These are phyloP conservation scores for Tursiops truncatus DNA, from an alignment of 2,113 vertebrate genomes.

Conservation along the genomic window DNA sequence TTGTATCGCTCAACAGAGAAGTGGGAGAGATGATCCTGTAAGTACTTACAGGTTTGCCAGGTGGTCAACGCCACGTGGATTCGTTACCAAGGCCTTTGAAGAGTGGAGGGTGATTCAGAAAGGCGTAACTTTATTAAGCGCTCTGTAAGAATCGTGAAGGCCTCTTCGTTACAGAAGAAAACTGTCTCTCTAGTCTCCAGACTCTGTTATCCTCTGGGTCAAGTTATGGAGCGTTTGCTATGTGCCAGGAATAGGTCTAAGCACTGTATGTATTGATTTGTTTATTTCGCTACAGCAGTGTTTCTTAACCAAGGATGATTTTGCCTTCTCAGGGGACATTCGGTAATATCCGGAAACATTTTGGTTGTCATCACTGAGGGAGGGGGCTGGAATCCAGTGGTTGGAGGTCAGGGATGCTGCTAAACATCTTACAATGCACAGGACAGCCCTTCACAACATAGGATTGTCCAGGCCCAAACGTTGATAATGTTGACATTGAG, in stretches of 20 bases:
- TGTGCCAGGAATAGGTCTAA: not conserved
- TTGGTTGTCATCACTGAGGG: not conserved
- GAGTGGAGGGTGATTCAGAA: not conserved
- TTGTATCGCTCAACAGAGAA: conserved; percentile 30
- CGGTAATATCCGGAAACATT: not conserved
- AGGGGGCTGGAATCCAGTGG: not conserved
- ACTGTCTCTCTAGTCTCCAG: not conserved
- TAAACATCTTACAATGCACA: not conserved
- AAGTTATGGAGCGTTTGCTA: not conserved
- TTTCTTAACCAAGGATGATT: not conserved
- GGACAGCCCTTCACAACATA: not conserved
- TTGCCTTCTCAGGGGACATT: not conserved
- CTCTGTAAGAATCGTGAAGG: not conserved
- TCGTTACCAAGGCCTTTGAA: not conserved
- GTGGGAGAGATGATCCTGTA: not conserved
- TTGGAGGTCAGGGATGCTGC: not conserved
- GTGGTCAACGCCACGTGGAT: not conserved
- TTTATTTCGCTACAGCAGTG: not conserved
- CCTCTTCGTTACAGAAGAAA: not conserved
- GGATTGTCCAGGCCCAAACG: not conserved
- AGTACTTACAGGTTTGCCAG: not conserved
- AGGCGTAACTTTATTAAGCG: not conserved
- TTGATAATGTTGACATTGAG: not conserved
- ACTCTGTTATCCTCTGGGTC: not conserved
- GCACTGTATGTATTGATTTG: not conserved